A percentile compares a stretch with the other conserved stretches of the same genome.
Evolutionary conservation across 2,797 vertebrate genomes (phyloP).

Genomic region (Betta splendens): DNA sequence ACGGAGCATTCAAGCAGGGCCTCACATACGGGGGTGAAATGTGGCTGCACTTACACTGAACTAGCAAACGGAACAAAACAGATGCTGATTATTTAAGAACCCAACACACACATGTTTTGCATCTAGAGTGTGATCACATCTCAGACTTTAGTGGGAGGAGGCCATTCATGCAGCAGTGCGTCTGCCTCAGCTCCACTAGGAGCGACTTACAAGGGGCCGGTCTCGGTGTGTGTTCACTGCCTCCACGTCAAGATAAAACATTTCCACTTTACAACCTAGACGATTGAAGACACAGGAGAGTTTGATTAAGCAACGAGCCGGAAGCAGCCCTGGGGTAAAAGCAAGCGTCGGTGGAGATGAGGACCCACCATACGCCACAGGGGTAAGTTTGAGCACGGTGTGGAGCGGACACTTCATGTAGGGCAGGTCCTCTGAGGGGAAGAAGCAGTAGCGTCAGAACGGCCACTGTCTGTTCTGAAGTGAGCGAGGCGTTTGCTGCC

Average conservation of each 20-base stretch:
- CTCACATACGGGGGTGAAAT: conserved; percentile 15
- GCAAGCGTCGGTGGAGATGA: background rate
- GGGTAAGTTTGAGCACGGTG: conserved; percentile 92
- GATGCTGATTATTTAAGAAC: conserved; percentile 1
- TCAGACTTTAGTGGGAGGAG: conserved; percentile 12
- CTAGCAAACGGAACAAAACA: conserved; percentile 47
- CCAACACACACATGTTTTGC: conserved; percentile 1
- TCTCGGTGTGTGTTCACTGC: conserved; percentile 96
- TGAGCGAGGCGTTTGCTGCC: background rate
- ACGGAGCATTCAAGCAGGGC: conserved; percentile 42
- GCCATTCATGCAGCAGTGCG: background rate
- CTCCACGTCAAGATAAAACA: conserved; percentile 89
- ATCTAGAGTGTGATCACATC: background rate
- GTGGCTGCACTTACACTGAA: conserved; percentile 9
- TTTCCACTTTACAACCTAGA: conserved; percentile 95
- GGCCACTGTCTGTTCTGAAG: background rate
- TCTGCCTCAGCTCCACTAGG: background rate
- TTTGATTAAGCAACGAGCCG: background rate
- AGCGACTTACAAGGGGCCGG: conserved; percentile 87
- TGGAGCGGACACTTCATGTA: conserved; percentile 96
- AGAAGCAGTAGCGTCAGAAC: background rate
- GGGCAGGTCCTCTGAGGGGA: conserved; percentile 88
- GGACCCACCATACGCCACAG: conserved; percentile 92
- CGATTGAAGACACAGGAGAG: background rate
- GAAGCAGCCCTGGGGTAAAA: too few relatives aligned